These are phyloP conservation scores for Palloptera scutellata DNA, from an alignment of 2,888 invertebrate species.

Conservation along the genomic window DNA sequence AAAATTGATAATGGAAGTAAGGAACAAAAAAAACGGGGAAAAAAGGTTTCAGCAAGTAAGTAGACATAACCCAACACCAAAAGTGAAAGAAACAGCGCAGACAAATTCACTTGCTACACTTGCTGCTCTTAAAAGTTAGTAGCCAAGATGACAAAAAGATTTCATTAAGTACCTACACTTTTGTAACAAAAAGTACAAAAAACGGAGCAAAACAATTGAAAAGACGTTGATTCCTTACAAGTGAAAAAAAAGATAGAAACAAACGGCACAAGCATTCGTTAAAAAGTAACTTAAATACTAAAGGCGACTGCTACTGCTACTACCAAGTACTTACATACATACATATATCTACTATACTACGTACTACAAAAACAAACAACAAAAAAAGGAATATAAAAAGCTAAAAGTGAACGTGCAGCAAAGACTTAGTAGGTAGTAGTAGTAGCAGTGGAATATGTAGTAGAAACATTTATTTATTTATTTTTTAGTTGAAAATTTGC, in stretches of 20 bases:
- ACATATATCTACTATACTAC: neutral
- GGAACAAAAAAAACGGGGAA: neutral
- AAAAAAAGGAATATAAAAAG: constrained; percentile 25
- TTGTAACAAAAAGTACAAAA: constrained; percentile 35
- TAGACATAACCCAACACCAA: constrained; percentile 19
- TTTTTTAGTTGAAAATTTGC: constrained; percentile 40
- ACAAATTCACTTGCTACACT: constrained; percentile 14
- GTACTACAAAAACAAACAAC: constrained; percentile 12
- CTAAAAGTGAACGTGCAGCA: constrained; percentile 12
- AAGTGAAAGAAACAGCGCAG: constrained; percentile 7
- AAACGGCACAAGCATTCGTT: constrained; percentile 13
- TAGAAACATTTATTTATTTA: constrained; percentile 11
- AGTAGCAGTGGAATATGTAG: constrained; percentile 28
- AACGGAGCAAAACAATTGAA: constrained; percentile 37
- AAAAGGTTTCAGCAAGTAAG: constrained; percentile 5
- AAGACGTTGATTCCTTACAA: constrained; percentile 26
- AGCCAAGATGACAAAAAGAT: constrained; percentile 58
- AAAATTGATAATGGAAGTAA: constrained; percentile 44
- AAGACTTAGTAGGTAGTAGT: constrained; percentile 4
- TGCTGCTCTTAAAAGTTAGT: constrained; percentile 40
- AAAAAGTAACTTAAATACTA: constrained; percentile 8
- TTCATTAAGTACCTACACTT: constrained; percentile 55
- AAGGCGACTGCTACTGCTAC: neutral
- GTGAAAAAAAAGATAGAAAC: constrained; percentile 4
- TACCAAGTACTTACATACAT: neutral